Evolutionary conservation across 1,140 invertebrate species (phyloP), one percentile per base, ranked within the genome.

Genomic region (Eumaeus atala): DNA sequence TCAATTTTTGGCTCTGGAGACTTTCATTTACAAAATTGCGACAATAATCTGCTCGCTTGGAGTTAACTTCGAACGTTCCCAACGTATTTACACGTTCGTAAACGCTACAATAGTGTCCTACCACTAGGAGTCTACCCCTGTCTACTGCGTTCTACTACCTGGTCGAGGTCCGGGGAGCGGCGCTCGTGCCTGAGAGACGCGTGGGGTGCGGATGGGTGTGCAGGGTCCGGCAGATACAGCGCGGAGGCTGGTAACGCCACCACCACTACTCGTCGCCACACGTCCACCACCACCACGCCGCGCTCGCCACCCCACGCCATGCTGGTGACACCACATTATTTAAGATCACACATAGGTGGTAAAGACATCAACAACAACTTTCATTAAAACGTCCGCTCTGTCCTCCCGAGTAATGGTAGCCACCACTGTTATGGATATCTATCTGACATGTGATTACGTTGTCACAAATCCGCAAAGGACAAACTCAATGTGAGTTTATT

Each of bases 291-390:
- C 70, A 97, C 96, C 72, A 99, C 87, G 62, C 97, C 97, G 63
- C 93, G 93, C 87, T 98, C 97, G 85, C 96, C 98, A 70, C 97
- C 97, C 90, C 98, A 98, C 62, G 97, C 95, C 91, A 99, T 91
- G 76, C 97, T 98, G 87, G 9, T 10, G 8, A 40, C 18, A 11
- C 9, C 14, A 44, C 16, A 17, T 3, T 4, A 37, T 9, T 3
- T 28, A 28, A 28, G 2, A 28, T 28, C 6, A 2, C 2, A 28
- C 6, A 28, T 28, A 6, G 21, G 21, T 44, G 17, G 6, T 44
- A 12, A 44, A 14, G 7, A 14, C 12, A 44, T 16, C 10, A 14
- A 44, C 3, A 3, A 6, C 9, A 44, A 44, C 1, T 12, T 44
- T 14, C n/a, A n/a, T n/a, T n/a, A n/a, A n/a, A n/a, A n/a, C n/a